Conservation (phyloP, 2,113 vertebrate genomes). For the Cottus gobio region DNA sequence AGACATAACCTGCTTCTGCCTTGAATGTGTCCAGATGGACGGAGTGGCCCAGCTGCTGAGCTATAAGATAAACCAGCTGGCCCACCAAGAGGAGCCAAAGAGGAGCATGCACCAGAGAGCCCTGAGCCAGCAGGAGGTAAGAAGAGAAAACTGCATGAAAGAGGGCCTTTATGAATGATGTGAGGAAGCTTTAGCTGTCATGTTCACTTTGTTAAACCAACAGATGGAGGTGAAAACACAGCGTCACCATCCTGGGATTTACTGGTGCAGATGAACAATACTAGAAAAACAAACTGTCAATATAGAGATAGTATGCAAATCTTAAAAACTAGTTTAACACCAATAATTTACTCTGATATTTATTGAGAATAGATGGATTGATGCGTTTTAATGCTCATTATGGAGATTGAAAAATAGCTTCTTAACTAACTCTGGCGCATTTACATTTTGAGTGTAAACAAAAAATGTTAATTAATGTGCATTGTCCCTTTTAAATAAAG, state of each 20-base stretch:
- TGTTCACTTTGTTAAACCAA: neutral
- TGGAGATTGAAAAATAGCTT: too few relatives aligned
- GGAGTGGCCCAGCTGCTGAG: constrained; percentile 87
- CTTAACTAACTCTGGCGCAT: too few relatives aligned
- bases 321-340: neutral
- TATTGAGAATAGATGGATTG: neutral
- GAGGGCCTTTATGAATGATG: neutral
- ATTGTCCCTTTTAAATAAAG: too few relatives aligned
- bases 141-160: constrained; percentile 35
- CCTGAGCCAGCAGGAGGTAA: constrained; percentile 89
- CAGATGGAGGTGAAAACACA: neutral
- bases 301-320: neutral
- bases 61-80: constrained; percentile 88
- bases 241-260: neutral
- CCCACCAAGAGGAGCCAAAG: constrained; percentile 77
- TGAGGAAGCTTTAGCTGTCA: neutral
- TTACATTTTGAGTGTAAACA: too few relatives aligned
- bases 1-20: neutral
- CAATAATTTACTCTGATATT: neutral
- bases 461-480: too few relatives aligned
- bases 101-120: constrained; percentile 78
- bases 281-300: neutral
- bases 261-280: neutral
- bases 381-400: constrained; percentile 12
- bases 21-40: constrained; percentile 78